phyloP scores from a whole-genome alignment of 2,797 vertebrate genomes.

The Tympanoctomys barrerae region DNA sequence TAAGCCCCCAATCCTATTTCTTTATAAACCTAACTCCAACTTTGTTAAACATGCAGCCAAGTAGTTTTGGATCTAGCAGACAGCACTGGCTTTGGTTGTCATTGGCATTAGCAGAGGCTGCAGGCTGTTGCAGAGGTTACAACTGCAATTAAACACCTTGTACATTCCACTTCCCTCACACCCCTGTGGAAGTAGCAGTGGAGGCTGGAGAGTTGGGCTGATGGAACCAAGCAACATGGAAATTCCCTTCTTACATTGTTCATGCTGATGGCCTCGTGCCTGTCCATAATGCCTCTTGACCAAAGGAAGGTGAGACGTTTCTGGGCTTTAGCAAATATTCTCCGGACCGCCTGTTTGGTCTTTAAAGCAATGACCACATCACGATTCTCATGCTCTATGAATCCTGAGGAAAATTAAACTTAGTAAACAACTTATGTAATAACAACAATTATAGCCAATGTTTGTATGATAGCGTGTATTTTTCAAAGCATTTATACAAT shows the following conservation, averaged over 20 bases:
- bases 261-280: conserved; percentile 60
- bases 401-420: conserved; percentile 50
- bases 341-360: conserved; percentile 77
- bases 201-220: not conserved
- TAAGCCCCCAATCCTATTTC: not conserved
- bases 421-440: not conserved
- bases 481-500: not conserved
- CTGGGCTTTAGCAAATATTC: conserved; percentile 71
- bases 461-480: too few relatives aligned
- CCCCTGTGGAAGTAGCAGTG: not conserved
- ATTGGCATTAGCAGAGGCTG: not conserved
- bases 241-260: conserved; percentile 65
- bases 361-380: conserved; percentile 82
- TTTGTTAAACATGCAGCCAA: not conserved
- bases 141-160: not conserved
- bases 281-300: conserved; percentile 82
- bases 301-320: conserved; percentile 78
- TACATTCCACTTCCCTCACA: not conserved
- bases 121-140: not conserved
- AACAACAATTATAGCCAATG: not conserved
- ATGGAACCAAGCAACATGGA: not conserved
- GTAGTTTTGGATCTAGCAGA: not conserved
- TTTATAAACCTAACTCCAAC: not conserved
- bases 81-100: not conserved
- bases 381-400: conserved; percentile 70